These are phyloP conservation scores for Lagodon rhomboides DNA, from an alignment of 2,797 vertebrate species.

Conservation along the genomic window DNA sequence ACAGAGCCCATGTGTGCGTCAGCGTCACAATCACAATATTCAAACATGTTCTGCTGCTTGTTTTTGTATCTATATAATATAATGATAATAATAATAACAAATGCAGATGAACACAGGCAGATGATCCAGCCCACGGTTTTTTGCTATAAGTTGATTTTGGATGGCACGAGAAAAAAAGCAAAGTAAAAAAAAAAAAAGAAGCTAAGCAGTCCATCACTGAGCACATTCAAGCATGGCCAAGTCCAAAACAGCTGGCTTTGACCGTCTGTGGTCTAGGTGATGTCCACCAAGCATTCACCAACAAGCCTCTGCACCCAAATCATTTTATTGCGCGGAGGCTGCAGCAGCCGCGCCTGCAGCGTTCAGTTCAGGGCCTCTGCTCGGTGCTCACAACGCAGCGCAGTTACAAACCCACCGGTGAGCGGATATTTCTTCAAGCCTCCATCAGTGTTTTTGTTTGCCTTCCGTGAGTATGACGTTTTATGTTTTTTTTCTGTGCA, in stretches of 20 bases:
- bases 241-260: conserved; percentile 86
- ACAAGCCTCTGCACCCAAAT: conserved; percentile 75
- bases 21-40: not conserved
- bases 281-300: conserved; percentile 77
- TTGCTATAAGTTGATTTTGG: conserved; percentile 10
- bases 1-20: no score
- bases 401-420: conserved; percentile 25
- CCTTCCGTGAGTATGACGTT: conserved; percentile 60
- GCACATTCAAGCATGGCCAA: conserved; percentile 77
- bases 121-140: conserved; percentile 4
- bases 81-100: conserved; percentile 14
- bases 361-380: conserved; percentile 34
- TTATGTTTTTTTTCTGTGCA: conserved; percentile 1
- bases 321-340: conserved; percentile 79
- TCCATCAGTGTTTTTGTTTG: conserved; percentile 21
- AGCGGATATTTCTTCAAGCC: conserved; percentile 39
- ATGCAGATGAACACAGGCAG: conserved; percentile 27
- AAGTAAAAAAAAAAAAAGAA: not conserved
- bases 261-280: conserved; percentile 81
- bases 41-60: conserved; percentile 1
- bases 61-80: not conserved
- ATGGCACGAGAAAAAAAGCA: conserved; percentile 9
- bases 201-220: conserved; percentile 29
- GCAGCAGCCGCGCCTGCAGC: conserved; percentile 67
- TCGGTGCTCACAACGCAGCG: conserved; percentile 28